Percentiles rank a stretch among this genome's conserved stretches.
These are phyloP conservation scores for Corbicula japonica DNA, from an alignment of 2,888 invertebrate genomes.

Conservation along the genomic window DNA sequence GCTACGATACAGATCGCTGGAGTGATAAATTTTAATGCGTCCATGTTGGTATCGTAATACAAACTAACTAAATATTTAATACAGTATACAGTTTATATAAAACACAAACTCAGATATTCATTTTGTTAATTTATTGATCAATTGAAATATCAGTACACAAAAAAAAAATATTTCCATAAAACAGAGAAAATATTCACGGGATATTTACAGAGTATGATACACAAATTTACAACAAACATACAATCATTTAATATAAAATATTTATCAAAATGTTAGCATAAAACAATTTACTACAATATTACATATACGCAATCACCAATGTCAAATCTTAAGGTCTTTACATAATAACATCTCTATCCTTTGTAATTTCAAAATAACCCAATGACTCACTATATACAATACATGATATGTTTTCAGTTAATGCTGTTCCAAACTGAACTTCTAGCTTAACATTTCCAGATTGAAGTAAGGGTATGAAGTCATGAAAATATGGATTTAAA, in stretches of 20 bases:
- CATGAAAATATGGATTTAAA: no score
- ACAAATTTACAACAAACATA: no score
- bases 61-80: not conserved
- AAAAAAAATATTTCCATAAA: not conserved
- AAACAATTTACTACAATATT: not conserved
- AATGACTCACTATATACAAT: slow-evolving; percentile 36
- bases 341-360: slow-evolving; percentile 15
- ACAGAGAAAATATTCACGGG: not conserved
- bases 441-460: slow-evolving; percentile 33
- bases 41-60: slow-evolving; percentile 5
- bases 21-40: slow-evolving; percentile 16
- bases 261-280: not conserved
- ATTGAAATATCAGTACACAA: not conserved
- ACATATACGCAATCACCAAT: not conserved
- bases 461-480: slow-evolving; percentile 9
- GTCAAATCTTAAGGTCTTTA: not conserved
- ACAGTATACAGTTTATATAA: not conserved
- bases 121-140: not conserved
- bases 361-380: slow-evolving; percentile 7
- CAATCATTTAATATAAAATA: no score
- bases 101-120: not conserved
- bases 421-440: slow-evolving; percentile 32
- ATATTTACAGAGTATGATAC: no score
- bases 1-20: slow-evolving; percentile 31
- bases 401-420: slow-evolving; percentile 21